These are phyloP conservation scores for Nomia melanderi DNA, from an alignment of 1,140 invertebrate species.

Conservation along the genomic window DNA sequence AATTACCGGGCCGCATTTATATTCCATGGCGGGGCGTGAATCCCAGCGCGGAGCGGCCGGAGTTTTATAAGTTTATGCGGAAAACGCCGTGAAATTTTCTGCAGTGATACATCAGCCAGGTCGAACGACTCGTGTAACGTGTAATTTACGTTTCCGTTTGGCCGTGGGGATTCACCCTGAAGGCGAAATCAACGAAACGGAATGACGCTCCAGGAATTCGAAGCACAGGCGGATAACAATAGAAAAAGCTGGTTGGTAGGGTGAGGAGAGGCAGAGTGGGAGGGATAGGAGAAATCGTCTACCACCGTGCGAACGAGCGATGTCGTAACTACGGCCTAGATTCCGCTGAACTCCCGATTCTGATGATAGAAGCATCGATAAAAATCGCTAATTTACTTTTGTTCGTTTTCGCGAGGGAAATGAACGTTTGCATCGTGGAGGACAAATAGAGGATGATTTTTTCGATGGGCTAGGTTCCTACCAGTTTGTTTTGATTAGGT, in stretches of 20 bases:
- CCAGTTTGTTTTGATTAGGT: too few species aligned
- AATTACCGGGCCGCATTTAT: slow-evolving; percentile 3
- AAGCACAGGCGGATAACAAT: slow-evolving; percentile 29
- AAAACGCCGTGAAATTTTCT: not conserved
- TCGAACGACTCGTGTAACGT: not conserved
- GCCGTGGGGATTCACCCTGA: not conserved
- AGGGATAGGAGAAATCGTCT: slow-evolving; percentile 33
- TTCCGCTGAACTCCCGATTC: slow-evolving; percentile 8
- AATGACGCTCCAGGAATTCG: slow-evolving; percentile 4
- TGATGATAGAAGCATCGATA: slow-evolving; percentile 8
- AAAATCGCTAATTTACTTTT: slow-evolving; percentile 41
- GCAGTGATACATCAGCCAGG: not conserved
- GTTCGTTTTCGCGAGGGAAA: not conserved
- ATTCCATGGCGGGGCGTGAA: not conserved
- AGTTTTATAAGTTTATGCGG: slow-evolving; percentile 3
- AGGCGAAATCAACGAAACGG: slow-evolving; percentile 11
- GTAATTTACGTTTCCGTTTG: slow-evolving; percentile 15
- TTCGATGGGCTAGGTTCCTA: too few species aligned
- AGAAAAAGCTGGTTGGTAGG: slow-evolving; percentile 15
- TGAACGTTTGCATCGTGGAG: not conserved
- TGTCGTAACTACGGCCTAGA: slow-evolving; percentile 41
- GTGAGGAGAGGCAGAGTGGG: too few species aligned
- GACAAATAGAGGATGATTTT: too few species aligned
- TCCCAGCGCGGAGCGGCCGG: not conserved
- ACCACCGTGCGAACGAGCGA: slow-evolving; percentile 16